Percentiles rank a stretch among this genome's conserved stretches.
These are phyloP conservation scores for Triops longicaudatus DNA, from an alignment of 1,140 invertebrate genomes.

Conservation along the genomic window DNA sequence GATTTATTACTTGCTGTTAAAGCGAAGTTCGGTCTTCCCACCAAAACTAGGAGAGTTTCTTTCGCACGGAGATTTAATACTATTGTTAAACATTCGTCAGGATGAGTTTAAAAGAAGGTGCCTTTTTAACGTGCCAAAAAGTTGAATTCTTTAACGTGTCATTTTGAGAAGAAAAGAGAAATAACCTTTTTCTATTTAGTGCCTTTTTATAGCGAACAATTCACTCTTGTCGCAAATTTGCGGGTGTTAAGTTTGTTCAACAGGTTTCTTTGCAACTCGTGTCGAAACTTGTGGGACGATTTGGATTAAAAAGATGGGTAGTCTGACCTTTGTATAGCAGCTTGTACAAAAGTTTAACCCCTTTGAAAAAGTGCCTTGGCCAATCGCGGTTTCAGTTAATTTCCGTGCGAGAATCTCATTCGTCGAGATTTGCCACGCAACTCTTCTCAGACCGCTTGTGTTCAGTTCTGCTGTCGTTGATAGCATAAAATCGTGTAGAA, in stretches of 20 bases:
- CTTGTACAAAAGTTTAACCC: constrained; percentile 3
- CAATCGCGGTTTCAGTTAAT: neutral
- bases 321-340: constrained; percentile 14
- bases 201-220: neutral
- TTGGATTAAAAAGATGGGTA: neutral
- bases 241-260: neutral
- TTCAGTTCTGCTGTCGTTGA: neutral
- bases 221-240: neutral
- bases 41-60: constrained; percentile 8
- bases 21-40: neutral
- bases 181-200: neutral
- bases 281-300: too few relatives aligned
- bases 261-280: too few relatives aligned
- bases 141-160: neutral
- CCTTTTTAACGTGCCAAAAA: constrained; percentile 15
- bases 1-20: neutral
- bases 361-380: neutral
- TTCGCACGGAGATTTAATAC: neutral
- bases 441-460: constrained; percentile 4
- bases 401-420: neutral
- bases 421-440: neutral
- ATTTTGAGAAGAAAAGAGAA: neutral
- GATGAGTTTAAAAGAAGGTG: neutral
- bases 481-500: neutral
- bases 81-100: neutral